Percentiles rank a stretch among this genome's conserved stretches.
Conservation (phyloP, 2,113 vertebrate genomes). For the Centropus unirufus region DNA sequence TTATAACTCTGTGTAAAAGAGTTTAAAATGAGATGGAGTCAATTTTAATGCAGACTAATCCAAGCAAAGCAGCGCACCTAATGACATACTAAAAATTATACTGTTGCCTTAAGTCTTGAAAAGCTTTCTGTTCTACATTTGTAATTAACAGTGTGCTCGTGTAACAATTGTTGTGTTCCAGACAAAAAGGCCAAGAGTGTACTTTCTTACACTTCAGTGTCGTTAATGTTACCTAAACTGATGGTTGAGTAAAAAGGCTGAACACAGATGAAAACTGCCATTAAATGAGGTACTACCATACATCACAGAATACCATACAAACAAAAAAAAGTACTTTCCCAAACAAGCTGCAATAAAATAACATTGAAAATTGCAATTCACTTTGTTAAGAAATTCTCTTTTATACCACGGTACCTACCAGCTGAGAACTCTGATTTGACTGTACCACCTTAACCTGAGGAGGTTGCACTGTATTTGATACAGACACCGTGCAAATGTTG, state of each 20-base stretch:
- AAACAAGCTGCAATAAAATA: neutral
- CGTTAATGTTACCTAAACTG: neutral
- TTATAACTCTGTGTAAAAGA: neutral
- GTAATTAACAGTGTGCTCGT: neutral
- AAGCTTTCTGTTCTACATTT: neutral
- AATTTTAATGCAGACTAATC: neutral
- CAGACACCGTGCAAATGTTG: constrained; percentile 77
- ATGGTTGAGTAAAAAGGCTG: neutral
- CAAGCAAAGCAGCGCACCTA: neutral
- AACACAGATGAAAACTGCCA: neutral
- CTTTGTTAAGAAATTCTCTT: neutral
- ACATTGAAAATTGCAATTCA: neutral
- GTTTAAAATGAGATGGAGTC: neutral
- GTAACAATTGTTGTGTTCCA: neutral
- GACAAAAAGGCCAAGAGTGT: neutral
- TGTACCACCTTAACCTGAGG: constrained; percentile 72
- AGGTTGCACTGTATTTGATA: constrained; percentile 67
- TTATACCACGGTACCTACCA: constrained; percentile 76
- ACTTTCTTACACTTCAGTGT: neutral
- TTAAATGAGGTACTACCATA: neutral
- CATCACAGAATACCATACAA: neutral
- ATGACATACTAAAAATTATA: neutral
- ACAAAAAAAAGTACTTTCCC: neutral
- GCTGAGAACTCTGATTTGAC: constrained; percentile 77
- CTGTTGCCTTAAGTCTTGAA: neutral